Evolutionary conservation across 2,888 invertebrate genomes (phyloP), one percentile per base, ranked within the genome.

Genomic region (Leptinotarsa rubiginosa): DNA sequence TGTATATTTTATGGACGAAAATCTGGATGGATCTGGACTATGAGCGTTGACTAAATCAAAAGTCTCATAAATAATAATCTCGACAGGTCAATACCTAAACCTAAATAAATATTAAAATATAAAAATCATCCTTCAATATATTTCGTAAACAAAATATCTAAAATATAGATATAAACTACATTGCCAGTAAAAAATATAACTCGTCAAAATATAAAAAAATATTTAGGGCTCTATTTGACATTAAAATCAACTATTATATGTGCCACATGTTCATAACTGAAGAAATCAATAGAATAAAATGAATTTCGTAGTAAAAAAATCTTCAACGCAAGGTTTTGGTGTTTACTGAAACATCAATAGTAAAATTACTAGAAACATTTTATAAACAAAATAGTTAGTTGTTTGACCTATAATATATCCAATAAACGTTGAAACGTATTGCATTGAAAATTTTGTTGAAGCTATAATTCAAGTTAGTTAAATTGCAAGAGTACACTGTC

Each of bases 11-110:
- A 62, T 62, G 25, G 62, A 41, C 41, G 62, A 62, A 62, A 62
- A 62, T 62, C 20, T 62, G 62, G 62, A 62, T 62, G 62, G 62
- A 62, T 31, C 41, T 10, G 62, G 62, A 62, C 41, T 41, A 31
- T 62, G 62, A 62, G 62, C 62, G 31, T 16, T 62, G 25, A 31
- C 25, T 62, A 41, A 62, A 62, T 41, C 10, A 62, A 62, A 62
- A 62, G 31, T 31, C 25, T 41, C 62, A n/a, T 7, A 18, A 62
- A 2, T 12, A 41, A 10, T 62, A 70, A 62, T 62, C 50, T 70
- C 50, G 13, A 56, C 13, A 22, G 18, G 18, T 52, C 22, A 15
- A 56, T 22, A 56, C 56, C 25, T 56, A 22, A 22, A 56, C 4
- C 56, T 56, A 56, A 22, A 56, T 56, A 25, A 56, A 56, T 56